These are phyloP conservation scores for Varanus salvator DNA, from an alignment of 2,113 vertebrate genomes.

Conservation along the genomic window DNA sequence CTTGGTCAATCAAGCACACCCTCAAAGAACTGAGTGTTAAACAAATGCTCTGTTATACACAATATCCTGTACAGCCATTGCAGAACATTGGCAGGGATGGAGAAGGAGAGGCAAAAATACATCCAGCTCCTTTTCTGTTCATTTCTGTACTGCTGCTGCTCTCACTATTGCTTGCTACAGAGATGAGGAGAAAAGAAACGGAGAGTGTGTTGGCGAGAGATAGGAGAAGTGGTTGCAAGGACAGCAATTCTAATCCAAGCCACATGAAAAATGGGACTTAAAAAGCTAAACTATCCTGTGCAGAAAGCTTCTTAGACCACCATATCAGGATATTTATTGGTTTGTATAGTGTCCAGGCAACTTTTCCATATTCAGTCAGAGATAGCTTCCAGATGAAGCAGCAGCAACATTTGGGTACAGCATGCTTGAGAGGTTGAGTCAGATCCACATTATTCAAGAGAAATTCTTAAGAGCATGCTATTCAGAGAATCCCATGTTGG, in stretches of 20 bases:
- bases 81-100: too few relatives aligned
- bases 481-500: not conserved
- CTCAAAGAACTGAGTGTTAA: too few relatives aligned
- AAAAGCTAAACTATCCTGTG: not conserved
- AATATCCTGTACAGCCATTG: not conserved
- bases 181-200: not conserved
- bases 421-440: not conserved
- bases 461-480: not conserved
- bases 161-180: too few relatives aligned
- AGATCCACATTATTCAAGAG: not conserved
- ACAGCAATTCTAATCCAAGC: not conserved
- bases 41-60: not conserved
- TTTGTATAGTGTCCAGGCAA: not conserved
- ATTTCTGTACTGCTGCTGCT: too few relatives aligned
- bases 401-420: not conserved
- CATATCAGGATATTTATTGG: not conserved
- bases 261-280: not conserved
- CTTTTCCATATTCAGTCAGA: not conserved
- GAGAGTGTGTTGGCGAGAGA: not conserved
- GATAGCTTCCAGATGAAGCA: not conserved
- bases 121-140: not conserved
- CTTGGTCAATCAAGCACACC: not conserved
- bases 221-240: not conserved
- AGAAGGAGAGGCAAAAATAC: not conserved
- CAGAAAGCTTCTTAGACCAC: not conserved